Conservation (phyloP, 2,113 vertebrate genomes). For the Calypte anna region DNA sequence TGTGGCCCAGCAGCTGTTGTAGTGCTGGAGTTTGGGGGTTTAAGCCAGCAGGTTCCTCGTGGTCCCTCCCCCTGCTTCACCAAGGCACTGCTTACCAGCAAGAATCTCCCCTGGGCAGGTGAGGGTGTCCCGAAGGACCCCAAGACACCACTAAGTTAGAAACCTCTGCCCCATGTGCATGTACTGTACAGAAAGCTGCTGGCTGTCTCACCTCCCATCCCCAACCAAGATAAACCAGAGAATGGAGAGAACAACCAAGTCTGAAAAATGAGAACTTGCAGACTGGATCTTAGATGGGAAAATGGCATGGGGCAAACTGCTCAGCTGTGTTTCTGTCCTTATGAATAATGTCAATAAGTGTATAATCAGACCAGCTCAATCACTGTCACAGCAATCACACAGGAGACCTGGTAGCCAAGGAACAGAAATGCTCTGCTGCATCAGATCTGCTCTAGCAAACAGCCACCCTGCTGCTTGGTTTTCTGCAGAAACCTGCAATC, state of each 20-base stretch:
- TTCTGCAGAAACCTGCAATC: not conserved
- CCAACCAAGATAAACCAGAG: not conserved
- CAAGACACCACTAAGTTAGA: not conserved
- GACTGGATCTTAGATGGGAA: not conserved
- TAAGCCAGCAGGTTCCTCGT: not conserved
- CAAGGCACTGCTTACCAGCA: not conserved
- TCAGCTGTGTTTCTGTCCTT: slow-evolving; percentile 32
- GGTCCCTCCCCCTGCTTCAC: not conserved
- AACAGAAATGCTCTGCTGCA: not conserved
- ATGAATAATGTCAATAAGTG: not conserved
- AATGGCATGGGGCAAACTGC: not conserved
- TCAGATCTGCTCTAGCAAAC: not conserved
- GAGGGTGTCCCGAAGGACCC: not conserved
- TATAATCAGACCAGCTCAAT: not conserved
- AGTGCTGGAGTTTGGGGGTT: not conserved
- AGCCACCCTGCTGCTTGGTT: not conserved
- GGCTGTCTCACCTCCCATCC: not conserved
- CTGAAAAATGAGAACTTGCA: not conserved
- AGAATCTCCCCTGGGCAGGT: too few relatives aligned
- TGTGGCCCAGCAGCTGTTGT: not conserved
- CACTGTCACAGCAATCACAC: not conserved
- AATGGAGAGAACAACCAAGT: not conserved
- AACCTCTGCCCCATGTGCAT: rapidly evolving
- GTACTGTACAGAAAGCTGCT: not conserved
- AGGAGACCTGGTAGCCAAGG: not conserved